A percentile compares a stretch with the other conserved stretches of the same genome.
Conservation (phyloP, 2,888 invertebrate species). For the Empis livida region DNA sequence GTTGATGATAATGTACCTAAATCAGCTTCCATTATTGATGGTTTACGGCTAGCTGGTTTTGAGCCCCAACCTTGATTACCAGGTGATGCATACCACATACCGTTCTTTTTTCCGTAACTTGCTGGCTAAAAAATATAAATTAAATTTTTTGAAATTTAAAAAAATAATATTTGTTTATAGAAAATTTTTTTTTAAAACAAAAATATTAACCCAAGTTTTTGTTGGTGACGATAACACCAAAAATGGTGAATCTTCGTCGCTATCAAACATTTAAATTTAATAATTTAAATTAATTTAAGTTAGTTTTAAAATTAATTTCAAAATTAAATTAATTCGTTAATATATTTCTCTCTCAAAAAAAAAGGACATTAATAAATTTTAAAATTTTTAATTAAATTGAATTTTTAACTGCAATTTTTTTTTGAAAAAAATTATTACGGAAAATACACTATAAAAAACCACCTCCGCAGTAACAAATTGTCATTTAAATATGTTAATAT, state of each 20-base stretch:
- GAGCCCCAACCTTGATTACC: conserved; percentile 45
- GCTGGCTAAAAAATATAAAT: conserved; percentile 63
- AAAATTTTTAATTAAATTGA: too few relatives aligned
- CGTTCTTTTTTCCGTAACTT: conserved; percentile 83
- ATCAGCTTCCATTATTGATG: conserved; percentile 71
- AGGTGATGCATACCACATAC: conserved; percentile 67
- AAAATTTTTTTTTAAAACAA: too few relatives aligned
- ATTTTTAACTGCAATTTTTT: too few relatives aligned
- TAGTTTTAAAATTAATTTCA: background rate
- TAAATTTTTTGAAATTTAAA: background rate
- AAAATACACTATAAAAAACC: too few relatives aligned
- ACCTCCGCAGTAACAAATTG: background rate
- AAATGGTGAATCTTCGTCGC: conserved; percentile 54
- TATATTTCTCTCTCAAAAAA: too few relatives aligned
- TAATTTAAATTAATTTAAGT: background rate
- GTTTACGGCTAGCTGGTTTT: conserved; percentile 64
- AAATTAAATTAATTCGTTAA: background rate
- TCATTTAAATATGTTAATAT: conserved; percentile 2
- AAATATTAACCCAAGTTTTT: conserved; percentile 39
- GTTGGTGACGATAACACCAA: conserved; percentile 53
- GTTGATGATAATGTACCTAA: conserved; percentile 49
- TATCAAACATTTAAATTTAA: conserved; percentile 45
- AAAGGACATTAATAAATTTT: too few relatives aligned
- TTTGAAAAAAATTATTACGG: background rate
- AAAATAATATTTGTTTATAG: background rate